A percentile compares a stretch with the other conserved stretches of the same genome.
Conservation (phyloP, 2,888 invertebrate genomes). For the Pollenia labialis region DNA sequence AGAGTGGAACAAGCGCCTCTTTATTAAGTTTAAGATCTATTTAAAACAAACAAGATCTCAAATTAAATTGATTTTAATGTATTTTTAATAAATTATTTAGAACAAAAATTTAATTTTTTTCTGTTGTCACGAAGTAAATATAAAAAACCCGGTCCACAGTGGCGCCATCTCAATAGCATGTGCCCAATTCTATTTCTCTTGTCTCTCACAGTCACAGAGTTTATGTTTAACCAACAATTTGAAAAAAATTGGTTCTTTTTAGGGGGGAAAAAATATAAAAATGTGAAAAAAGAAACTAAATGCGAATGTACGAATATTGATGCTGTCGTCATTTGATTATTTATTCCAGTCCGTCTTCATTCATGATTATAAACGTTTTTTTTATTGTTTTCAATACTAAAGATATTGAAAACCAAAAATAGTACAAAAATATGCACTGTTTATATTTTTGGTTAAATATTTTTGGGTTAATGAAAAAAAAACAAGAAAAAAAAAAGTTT, state of each 20-base stretch:
- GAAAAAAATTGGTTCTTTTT: conserved; percentile 10
- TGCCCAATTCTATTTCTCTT: too few species aligned
- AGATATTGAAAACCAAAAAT: not conserved
- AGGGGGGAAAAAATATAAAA: not conserved
- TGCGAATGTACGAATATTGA: not conserved
- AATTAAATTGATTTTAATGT: not conserved
- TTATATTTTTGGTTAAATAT: conserved; percentile 24
- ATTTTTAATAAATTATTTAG: conserved; percentile 5
- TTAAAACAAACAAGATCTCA: too few species aligned
- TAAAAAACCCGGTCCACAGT: not conserved
- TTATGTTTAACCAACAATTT: not conserved
- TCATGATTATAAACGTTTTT: conserved; percentile 47
- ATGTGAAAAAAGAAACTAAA: not conserved
- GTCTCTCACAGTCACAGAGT: not conserved
- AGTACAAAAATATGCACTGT: conserved; percentile 4
- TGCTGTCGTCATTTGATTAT: conserved; percentile 50
- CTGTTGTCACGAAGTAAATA: too few species aligned
- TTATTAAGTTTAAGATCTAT: too few species aligned
- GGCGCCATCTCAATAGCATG: conserved; percentile 5
- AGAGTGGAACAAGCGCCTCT: too few species aligned
- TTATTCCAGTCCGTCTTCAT: conserved; percentile 5
- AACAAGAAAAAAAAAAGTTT: conserved; percentile 8
- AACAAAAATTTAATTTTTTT: too few species aligned
- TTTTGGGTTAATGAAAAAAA: not conserved
- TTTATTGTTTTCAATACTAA: conserved; percentile 20